phyloP scores from a whole-genome alignment of 2,797 vertebrate genomes.

The Acrossocheilus fasciatus region DNA sequence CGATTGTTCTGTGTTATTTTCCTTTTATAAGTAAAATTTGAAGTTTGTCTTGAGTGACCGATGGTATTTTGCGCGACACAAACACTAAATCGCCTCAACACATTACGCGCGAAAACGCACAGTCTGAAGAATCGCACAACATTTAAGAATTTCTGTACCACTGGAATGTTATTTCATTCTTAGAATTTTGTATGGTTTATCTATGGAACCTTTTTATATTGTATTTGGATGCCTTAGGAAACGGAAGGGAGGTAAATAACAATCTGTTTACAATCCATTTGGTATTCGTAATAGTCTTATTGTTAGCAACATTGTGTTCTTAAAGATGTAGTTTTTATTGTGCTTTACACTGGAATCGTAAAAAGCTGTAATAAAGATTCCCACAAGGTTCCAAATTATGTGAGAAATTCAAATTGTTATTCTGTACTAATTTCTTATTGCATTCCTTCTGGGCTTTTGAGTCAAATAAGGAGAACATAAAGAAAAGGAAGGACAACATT shows the following conservation, averaged over 20 bases:
- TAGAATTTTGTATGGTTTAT: not conserved
- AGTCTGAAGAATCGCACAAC: not conserved
- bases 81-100: not conserved
- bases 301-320: not conserved
- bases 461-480: slow-evolving; percentile 8
- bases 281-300: not conserved
- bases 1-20: not conserved
- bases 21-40: not conserved
- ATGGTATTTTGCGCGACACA: not conserved
- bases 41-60: not conserved
- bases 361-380: slow-evolving; percentile 3
- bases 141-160: not conserved
- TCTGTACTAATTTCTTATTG: not conserved
- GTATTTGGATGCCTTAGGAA: not conserved
- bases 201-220: not conserved
- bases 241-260: not conserved
- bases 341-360: not conserved
- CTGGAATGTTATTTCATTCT: not conserved
- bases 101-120: not conserved
- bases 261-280: not conserved
- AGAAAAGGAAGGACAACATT: not conserved
- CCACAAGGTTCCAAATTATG: not conserved
- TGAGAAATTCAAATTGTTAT: not conserved
- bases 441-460: not conserved
- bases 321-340: not conserved